Percentiles rank a stretch among this genome's conserved stretches.
Conservation (phyloP, 2,797 vertebrate genomes). For the Podargus strigoides region DNA sequence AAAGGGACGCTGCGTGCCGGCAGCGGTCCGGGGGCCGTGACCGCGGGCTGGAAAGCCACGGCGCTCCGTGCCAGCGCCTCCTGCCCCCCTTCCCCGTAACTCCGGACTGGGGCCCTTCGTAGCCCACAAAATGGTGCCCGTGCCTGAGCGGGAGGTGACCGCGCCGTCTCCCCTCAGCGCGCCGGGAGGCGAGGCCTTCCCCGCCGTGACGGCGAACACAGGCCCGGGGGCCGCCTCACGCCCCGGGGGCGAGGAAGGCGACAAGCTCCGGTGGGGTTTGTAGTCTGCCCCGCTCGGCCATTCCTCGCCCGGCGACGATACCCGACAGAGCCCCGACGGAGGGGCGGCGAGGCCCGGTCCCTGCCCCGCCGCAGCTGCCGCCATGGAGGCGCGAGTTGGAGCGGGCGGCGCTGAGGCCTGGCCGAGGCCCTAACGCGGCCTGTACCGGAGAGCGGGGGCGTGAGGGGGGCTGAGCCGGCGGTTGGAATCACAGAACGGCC, state of each 20-base stretch:
- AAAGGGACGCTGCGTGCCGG: too few species aligned
- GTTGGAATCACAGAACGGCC: too few species aligned
- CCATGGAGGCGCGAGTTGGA: not conserved
- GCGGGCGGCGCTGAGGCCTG: not conserved
- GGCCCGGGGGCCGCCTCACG: not conserved
- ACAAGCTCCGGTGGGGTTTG: not conserved
- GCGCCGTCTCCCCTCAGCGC: not conserved
- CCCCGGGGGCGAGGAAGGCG: not conserved
- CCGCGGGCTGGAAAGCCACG: not conserved
- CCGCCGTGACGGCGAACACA: not conserved
- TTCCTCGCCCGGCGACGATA: too few species aligned
- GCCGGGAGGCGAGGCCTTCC: too few species aligned
- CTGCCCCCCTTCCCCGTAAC: too few species aligned
- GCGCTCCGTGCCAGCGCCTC: too few species aligned
- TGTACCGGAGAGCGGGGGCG: fast-evolving
- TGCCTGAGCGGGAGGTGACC: not conserved
- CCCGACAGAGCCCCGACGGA: not conserved
- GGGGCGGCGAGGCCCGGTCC: too few species aligned
- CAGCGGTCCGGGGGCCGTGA: not conserved
- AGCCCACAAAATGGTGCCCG: constrained; percentile 22
- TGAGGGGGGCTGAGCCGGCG: not conserved
- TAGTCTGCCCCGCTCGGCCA: too few species aligned
- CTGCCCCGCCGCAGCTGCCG: not conserved
- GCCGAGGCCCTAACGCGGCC: not conserved
- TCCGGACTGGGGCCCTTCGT: not conserved